Percentiles rank a stretch among this genome's conserved stretches.
Evolutionary conservation across 2,888 invertebrate species (phyloP).

Genomic region (Leptinotarsa tumamoca): DNA sequence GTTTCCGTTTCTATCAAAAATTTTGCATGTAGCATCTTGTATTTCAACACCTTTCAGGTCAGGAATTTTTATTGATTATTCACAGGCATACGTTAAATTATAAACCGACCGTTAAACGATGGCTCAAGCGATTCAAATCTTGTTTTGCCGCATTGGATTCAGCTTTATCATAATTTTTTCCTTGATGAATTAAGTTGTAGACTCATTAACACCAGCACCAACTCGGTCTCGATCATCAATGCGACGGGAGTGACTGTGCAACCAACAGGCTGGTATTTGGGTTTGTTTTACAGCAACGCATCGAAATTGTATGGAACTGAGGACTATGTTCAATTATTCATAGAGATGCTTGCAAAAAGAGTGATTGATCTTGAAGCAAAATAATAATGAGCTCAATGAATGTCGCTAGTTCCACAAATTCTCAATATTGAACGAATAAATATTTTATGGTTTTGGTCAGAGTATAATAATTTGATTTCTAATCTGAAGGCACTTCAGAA

Average conservation of each 20-base stretch:
- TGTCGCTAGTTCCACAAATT: too few relatives aligned
- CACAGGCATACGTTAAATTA: neutral
- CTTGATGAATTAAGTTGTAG: constrained; percentile 9
- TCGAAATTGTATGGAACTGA: neutral
- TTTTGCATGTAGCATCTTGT: neutral
- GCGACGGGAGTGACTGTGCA: neutral
- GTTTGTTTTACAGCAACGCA: neutral
- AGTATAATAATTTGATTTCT: too few relatives aligned
- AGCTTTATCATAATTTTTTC: constrained; percentile 13
- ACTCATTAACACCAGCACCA: constrained; percentile 13
- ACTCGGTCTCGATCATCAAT: neutral
- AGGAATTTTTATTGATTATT: constrained; percentile 14
- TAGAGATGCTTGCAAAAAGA: too few relatives aligned
- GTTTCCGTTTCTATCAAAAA: neutral
- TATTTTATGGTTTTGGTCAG: too few relatives aligned
- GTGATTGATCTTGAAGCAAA: too few relatives aligned
- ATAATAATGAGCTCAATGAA: too few relatives aligned
- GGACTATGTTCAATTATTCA: too few relatives aligned
- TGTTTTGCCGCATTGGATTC: constrained; percentile 2
- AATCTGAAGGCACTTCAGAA: too few relatives aligned
- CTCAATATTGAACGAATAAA: too few relatives aligned
- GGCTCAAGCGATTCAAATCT: constrained; percentile 7
- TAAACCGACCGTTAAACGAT: constrained; percentile 12
- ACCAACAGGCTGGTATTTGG: neutral
- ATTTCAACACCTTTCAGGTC: constrained; percentile 1